A percentile compares a stretch with the other conserved stretches of the same genome.
phyloP scores from a whole-genome alignment of 2,113 vertebrate species.

The Rhombomys opimus region DNA sequence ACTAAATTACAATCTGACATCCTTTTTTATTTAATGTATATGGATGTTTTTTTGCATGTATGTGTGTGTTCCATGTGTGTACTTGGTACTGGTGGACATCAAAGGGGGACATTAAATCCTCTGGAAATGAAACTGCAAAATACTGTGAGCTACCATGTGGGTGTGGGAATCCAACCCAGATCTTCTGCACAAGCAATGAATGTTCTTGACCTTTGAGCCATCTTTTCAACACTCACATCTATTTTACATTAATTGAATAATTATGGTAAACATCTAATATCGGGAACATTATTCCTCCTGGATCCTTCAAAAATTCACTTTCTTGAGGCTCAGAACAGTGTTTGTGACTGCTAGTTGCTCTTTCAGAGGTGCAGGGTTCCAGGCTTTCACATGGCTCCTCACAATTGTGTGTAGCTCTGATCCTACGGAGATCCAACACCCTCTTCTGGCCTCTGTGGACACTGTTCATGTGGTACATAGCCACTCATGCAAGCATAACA shows the following conservation, averaged over 20 bases:
- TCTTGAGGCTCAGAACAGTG: neutral
- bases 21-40: neutral
- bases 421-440: neutral
- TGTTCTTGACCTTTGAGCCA: neutral
- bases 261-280: neutral
- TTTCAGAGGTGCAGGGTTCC: neutral
- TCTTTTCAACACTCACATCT: neutral
- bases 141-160: neutral
- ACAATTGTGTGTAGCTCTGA: neutral
- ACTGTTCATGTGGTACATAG: neutral
- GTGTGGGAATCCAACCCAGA: neutral
- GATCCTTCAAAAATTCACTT: neutral
- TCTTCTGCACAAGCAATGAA: neutral
- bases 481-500: neutral
- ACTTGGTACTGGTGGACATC: neutral
- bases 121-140: neutral
- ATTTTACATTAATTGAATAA: neutral
- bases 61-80: neutral
- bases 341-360: neutral
- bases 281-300: neutral
- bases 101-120: neutral
- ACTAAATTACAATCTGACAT: too few relatives aligned
- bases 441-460: neutral
- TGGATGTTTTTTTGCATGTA: neutral
- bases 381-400: neutral